Percentiles rank a stretch among this genome's conserved stretches.
Conservation (phyloP, 2,888 invertebrate genomes). For the Acanthococcus lagerstroemiae region DNA sequence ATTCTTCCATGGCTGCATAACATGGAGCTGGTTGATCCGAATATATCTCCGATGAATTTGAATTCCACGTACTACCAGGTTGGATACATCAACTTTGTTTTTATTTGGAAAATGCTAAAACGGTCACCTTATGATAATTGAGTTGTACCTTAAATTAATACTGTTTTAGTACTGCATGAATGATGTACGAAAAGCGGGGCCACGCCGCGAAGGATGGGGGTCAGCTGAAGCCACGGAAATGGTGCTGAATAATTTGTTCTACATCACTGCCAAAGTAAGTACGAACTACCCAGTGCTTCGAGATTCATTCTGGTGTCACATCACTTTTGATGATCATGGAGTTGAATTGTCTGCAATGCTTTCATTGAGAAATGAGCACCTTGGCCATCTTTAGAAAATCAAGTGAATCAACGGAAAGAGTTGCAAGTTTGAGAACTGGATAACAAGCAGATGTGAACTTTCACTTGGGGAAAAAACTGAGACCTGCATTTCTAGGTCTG, state of each 20-base stretch:
- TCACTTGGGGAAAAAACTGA: too few species aligned
- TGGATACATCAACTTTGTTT: background rate
- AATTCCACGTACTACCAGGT: slow-evolving; percentile 71
- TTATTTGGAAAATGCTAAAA: background rate
- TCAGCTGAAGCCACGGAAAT: slow-evolving; percentile 99
- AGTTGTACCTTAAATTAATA: slow-evolving; percentile 58
- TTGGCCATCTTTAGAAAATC: too few species aligned
- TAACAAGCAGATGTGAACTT: too few species aligned
- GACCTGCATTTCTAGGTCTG: too few species aligned
- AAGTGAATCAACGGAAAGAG: too few species aligned
- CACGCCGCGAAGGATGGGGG: slow-evolving; percentile 87
- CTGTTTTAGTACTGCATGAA: slow-evolving; percentile 50
- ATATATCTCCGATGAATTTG: slow-evolving; percentile 75
- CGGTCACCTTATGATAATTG: background rate
- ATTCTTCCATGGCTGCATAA: slow-evolving; percentile 95
- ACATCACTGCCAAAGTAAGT: slow-evolving; percentile 85
- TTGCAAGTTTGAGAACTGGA: too few species aligned
- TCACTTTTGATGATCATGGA: too few species aligned
- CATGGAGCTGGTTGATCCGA: slow-evolving; percentile 95
- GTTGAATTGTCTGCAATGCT: too few species aligned
- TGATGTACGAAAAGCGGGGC: slow-evolving; percentile 54
- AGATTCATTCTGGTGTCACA: too few species aligned
- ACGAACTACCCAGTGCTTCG: too few species aligned
- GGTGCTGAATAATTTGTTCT: slow-evolving; percentile 97
- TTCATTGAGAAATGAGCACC: too few species aligned